Base-by-base conservation (phyloP, 2,888 invertebrate genomes). In the Sipha maydis region DNA sequence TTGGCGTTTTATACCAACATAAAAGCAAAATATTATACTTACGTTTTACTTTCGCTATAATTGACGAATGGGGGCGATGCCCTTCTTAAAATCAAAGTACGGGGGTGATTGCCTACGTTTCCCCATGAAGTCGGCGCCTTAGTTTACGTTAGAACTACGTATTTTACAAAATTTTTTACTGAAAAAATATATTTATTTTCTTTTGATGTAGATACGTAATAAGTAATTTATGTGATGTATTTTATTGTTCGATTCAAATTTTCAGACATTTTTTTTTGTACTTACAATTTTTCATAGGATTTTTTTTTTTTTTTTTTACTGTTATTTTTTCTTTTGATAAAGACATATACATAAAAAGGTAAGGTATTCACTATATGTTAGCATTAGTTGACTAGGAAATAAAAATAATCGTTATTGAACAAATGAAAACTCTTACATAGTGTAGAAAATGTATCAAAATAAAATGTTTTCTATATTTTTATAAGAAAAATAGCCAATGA, bases 231-330 rank as follows among this genome's bases (percentile, higher is more conserved):
- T 4, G 31, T 78, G 0, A 28, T 1, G n/a, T 9, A 54, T 78
- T 78, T 11, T 9, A 31, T 54, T 5, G 77, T n/a, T 41, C 54
- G 48, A 77, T 77, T 77, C 77, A 77, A 77, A 77, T 48, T 48
- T 48, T 77, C 19, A 48, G 48, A 54, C 21, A 28, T 78, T 78
- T 78, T 78, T 41, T 77, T 21, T 34, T 34, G 31, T 4, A n/a
- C n/a, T n/a, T n/a, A 28, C 77, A 78, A 54, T 78, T 19, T 78
- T 28, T 28, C 77, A 78, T 11, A 5, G 41, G 54, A 21, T 11
- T 3, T 78, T 28, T 54, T 28, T 9, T 77, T 28, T 28, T 31
- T 78, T 28, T 54, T 78, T 48, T 54, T 78, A 9, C 54, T 54
- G 7, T 48, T 25, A 3, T n/a, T 31, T n/a, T 76, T 19, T 54